These are phyloP conservation scores for Chroicocephalus ridibundus DNA, from an alignment of 2,113 vertebrate species.

Conservation along the genomic window DNA sequence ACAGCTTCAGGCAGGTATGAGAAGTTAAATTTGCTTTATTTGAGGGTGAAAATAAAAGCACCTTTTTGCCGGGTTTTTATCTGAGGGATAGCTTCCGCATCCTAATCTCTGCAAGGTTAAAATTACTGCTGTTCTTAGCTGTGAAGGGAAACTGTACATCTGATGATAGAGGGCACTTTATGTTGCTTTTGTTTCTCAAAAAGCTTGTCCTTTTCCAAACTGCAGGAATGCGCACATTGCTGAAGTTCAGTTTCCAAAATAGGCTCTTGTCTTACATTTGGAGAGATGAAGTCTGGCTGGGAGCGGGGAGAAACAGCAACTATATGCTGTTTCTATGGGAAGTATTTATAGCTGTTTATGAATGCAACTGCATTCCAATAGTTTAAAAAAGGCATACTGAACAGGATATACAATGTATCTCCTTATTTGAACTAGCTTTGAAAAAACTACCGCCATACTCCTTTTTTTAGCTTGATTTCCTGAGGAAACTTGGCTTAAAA, in stretches of 20 bases:
- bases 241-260: slow-evolving; percentile 47
- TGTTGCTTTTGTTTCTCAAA: neutral
- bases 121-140: neutral
- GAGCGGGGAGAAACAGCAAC: neutral
- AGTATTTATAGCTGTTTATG: slow-evolving; percentile 59
- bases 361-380: slow-evolving; percentile 29
- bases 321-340: slow-evolving; percentile 42
- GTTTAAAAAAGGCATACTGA: slow-evolving; percentile 17
- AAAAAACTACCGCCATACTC: neutral
- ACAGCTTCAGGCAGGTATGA: neutral
- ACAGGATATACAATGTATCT: slow-evolving; percentile 14
- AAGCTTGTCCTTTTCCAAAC: neutral
- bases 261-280: slow-evolving; percentile 18
- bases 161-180: neutral
- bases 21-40: neutral
- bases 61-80: neutral
- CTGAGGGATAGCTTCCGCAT: neutral
- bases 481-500: slow-evolving; percentile 9
- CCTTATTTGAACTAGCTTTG: slow-evolving; percentile 51
- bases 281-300: slow-evolving; percentile 23
- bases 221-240: neutral
- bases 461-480: slow-evolving; percentile 27
- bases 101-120: neutral
- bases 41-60: neutral
- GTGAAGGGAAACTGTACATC: neutral